Evolutionary conservation across 2,113 vertebrate species (phyloP).

Genomic region (Polyodon spathula): DNA sequence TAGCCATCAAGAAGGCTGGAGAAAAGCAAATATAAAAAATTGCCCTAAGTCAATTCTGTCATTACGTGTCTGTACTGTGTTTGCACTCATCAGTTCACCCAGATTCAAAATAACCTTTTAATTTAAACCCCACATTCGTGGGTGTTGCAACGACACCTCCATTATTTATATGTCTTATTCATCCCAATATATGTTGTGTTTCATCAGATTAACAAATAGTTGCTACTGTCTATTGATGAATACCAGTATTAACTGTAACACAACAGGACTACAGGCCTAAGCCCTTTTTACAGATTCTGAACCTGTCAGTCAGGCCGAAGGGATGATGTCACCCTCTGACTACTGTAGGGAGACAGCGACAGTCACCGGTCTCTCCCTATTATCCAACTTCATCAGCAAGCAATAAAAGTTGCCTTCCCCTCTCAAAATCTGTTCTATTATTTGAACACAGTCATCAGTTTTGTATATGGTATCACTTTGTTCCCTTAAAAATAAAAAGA

Average conservation of each 20-base stretch:
- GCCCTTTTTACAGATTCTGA: conserved; percentile 45
- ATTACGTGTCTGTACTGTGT: no score
- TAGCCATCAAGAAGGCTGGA: no score
- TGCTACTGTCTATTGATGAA: conserved; percentile 49
- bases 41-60: no score
- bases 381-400: conserved; percentile 52
- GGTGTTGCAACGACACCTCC: conserved; percentile 19
- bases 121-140: no score
- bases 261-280: conserved; percentile 60
- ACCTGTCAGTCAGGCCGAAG: conserved; percentile 54
- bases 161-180: conserved; percentile 47
- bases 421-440: conserved; percentile 37
- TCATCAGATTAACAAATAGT: conserved; percentile 59
- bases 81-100: no score
- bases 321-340: conserved; percentile 70
- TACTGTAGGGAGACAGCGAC: conserved; percentile 54
- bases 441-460: conserved; percentile 46
- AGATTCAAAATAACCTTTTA: no score
- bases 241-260: conserved; percentile 61
- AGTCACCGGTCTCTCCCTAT: conserved; percentile 48
- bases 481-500: conserved; percentile 23
- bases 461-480: conserved; percentile 33
- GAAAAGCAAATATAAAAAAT: no score
- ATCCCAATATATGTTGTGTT: conserved; percentile 42
- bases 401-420: conserved; percentile 39